Percentiles rank a stretch among this genome's conserved stretches.
phyloP scores from a whole-genome alignment of 2,888 invertebrate species.

The Eupeodes luniger region DNA sequence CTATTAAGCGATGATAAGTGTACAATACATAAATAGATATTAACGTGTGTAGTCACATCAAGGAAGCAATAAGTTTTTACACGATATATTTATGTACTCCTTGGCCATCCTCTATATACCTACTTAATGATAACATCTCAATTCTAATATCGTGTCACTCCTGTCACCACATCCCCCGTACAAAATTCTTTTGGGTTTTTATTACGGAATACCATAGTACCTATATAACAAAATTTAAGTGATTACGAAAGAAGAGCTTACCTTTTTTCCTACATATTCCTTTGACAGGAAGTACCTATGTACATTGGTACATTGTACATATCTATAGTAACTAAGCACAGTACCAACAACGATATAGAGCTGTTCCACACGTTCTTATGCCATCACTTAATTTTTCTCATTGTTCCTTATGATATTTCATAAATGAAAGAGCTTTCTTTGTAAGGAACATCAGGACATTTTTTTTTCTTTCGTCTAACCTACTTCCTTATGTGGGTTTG shows the following conservation, averaged over 20 bases:
- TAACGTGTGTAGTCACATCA: neutral
- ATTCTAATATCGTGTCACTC: constrained; percentile 40
- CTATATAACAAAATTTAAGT: constrained; percentile 50
- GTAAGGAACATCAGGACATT: constrained; percentile 26
- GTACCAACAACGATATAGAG: neutral
- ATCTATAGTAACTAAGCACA: neutral
- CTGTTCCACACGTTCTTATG: neutral
- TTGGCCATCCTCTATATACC: constrained; percentile 25
- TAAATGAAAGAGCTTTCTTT: constrained; percentile 50
- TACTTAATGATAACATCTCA: constrained; percentile 63
- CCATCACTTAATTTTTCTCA: constrained; percentile 23
- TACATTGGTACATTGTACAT: too few relatives aligned
- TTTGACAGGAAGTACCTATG: neutral
- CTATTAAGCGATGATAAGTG: too few relatives aligned
- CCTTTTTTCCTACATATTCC: neutral
- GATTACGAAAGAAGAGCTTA: constrained; percentile 44
- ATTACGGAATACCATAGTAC: constrained; percentile 38
- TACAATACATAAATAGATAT: too few relatives aligned
- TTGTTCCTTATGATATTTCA: constrained; percentile 23
- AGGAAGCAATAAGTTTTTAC: neutral
- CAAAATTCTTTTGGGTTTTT: constrained; percentile 59
- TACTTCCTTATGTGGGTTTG: neutral
- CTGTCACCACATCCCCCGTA: constrained; percentile 48
- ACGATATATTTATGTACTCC: constrained; percentile 21
- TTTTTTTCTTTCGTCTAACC: neutral